Evolutionary conservation across 2,113 vertebrate species (phyloP), one percentile per base, ranked within the genome.

Genomic region (Acanthisitta chloris): DNA sequence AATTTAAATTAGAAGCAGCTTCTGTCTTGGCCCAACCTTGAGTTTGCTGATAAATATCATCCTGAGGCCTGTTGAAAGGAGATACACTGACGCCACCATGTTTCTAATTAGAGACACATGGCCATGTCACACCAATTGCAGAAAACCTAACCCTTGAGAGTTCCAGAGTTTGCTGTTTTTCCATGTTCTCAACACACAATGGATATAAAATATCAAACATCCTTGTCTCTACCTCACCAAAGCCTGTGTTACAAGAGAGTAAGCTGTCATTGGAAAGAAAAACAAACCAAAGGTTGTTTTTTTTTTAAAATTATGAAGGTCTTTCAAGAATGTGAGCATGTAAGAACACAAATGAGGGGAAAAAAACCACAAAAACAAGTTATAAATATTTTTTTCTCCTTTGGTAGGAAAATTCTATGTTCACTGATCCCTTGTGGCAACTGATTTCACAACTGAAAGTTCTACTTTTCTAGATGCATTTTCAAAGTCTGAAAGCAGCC

Each of bases 1-100:
- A 85, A 96, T 97, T 97, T 97, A 97, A 98, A 98, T 98, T 97
- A 90, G 88, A 98, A 97, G 96, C 89, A 97, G 94, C 92, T 92
- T 94, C 94, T 95, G 96, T 97, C 97, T 97, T 89, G 94, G 95
- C 93, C 93, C 81, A 65, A 79, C 72, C 58, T 82, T 93, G 10
- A 61, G 83, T 81, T 95, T 58, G 64, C 93, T 97, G 97, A 98
- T 97, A 97, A 97, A 89, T 96, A 97, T 97, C 94, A 88, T 92
- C 85, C 92, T 40, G 38, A 86, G 94, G 86, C 86, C 82, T 92
- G 87, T n/a, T 91, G 94, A 96, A 97, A 97, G 95, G 70, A 97
- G 90, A 98, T 94, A 96, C 96, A 97, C 95, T 92, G 92, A 95
- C 86, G 67, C 94, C 96, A 97, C 77, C 90, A 10, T 76, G 96